Evolutionary conservation across 2,797 vertebrate genomes (phyloP), one percentile per base, ranked within the genome.

Genomic region (Morus bassanus): DNA sequence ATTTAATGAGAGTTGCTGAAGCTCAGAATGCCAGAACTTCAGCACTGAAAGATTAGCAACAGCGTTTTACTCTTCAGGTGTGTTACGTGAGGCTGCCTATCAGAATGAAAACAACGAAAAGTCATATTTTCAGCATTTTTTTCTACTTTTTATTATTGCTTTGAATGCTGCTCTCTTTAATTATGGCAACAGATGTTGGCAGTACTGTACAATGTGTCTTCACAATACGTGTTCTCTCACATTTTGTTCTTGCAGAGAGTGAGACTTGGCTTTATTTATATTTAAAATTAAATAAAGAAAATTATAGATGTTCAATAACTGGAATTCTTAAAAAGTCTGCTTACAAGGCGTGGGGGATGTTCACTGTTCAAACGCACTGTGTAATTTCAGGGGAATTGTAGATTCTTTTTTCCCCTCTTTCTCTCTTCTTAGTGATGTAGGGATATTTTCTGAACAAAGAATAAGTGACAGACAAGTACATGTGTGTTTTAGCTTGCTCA

Each of bases 121-220:
- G 22, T 37, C 3, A 0, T 54, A 56, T 79, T 92, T 88, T 92
- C 53, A 79, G 14, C 12, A 78, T 69, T 95, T 73, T 82, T 54
- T 85, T 81, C 33, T 77, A 16, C 78, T 85, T 92, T 92, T 91
- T 70, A 76, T 76, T 92, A 45, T 56, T 84, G 22, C 72, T 92
- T 92, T 4, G 11, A 91, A 73, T 88, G 51, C 6, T 89, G 45
- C 16, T 81, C 4, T 88, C 54, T 77, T 81, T 90, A 95, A 95
- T 96, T 85, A 92, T 18, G 61, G 85, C 89, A 93, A 60, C 96
- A 96, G 93, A 84, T 95, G 87, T 93, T 91, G 61, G 25, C 79
- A 88, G 81, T 63, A 35, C 91, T 80, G 93, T 78, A 73, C 94
- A 88, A 9, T 93, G 87, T 93, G 82, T 88, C 89, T 85, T 72